Percentiles rank a stretch among this genome's conserved stretches.
phyloP scores from a whole-genome alignment of 2,113 vertebrate species.

The Platysteira castanea region DNA sequence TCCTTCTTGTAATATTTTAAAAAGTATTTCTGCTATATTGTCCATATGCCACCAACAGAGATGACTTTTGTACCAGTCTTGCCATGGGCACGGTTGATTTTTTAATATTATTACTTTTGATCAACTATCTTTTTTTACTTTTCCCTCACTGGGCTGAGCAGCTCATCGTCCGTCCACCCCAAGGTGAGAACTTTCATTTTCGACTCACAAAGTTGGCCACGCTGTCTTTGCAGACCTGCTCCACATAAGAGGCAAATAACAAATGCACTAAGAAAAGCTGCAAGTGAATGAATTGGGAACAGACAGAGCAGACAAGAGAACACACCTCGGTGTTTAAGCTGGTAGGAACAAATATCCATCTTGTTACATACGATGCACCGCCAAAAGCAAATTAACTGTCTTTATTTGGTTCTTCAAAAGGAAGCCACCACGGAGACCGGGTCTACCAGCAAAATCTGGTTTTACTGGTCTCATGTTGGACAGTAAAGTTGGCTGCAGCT shows the following conservation, averaged over 20 bases:
- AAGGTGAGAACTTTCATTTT: neutral
- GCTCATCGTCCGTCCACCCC: neutral
- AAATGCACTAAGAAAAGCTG: neutral
- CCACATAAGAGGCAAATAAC: neutral
- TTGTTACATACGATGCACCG: neutral
- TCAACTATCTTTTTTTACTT: neutral
- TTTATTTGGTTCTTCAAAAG: slow-evolving; percentile 18
- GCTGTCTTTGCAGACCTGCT: neutral
- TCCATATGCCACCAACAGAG: neutral
- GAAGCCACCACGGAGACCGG: neutral
- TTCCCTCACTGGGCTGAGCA: neutral
- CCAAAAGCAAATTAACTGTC: neutral
- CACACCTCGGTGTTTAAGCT: neutral
- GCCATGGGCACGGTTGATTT: neutral
- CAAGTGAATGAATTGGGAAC: neutral
- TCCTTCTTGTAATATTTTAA: neutral
- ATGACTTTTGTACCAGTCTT: neutral
- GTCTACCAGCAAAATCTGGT: slow-evolving; percentile 19
- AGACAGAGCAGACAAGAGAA: neutral
- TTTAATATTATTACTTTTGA: neutral
- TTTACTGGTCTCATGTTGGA: slow-evolving; percentile 40
- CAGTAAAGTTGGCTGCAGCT: slow-evolving; percentile 9
- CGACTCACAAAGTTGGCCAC: neutral
- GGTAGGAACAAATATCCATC: slow-evolving; percentile 7
- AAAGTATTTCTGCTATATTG: neutral